A percentile compares a stretch with the other conserved stretches of the same genome.
Conservation (phyloP, 1,140 invertebrate genomes). For the Venturia canescens region DNA sequence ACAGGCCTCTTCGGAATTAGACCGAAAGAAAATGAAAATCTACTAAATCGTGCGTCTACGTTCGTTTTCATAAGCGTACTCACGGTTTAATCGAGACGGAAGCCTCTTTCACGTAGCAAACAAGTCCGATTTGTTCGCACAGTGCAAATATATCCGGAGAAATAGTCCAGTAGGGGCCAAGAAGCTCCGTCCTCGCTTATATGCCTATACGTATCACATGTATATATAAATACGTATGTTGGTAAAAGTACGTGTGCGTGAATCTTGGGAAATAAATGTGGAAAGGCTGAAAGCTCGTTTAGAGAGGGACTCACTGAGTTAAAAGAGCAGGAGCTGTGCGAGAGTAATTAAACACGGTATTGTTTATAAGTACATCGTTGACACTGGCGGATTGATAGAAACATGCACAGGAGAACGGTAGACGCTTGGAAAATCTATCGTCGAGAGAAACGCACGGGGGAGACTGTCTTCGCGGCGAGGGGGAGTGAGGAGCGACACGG, state of each 20-base stretch:
- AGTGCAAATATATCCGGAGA: neutral
- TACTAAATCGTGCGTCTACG: too few species aligned
- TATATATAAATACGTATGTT: neutral
- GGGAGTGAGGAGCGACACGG: neutral
- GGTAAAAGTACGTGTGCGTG: neutral
- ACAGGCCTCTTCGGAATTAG: neutral
- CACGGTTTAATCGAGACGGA: neutral
- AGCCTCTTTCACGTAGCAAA: constrained; percentile 10
- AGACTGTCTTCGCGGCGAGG: constrained; percentile 59
- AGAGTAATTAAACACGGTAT: constrained; percentile 10
- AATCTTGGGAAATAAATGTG: neutral
- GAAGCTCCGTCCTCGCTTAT: neutral
- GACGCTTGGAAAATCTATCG: constrained; percentile 67
- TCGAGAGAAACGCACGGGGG: constrained; percentile 51
- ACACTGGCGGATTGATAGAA: constrained; percentile 50
- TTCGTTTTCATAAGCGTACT: neutral
- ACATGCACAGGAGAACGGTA: constrained; percentile 58
- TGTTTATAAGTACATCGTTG: constrained; percentile 64
- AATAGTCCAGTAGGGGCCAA: neutral
- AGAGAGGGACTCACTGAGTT: neutral
- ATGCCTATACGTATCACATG: neutral
- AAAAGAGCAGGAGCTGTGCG: neutral
- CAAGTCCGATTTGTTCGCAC: neutral
- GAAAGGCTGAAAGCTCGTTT: neutral
- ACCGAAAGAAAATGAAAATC: constrained; percentile 11